Evolutionary conservation across 1,140 invertebrate genomes (phyloP).

Genomic region (Muscidifurax raptorellus): DNA sequence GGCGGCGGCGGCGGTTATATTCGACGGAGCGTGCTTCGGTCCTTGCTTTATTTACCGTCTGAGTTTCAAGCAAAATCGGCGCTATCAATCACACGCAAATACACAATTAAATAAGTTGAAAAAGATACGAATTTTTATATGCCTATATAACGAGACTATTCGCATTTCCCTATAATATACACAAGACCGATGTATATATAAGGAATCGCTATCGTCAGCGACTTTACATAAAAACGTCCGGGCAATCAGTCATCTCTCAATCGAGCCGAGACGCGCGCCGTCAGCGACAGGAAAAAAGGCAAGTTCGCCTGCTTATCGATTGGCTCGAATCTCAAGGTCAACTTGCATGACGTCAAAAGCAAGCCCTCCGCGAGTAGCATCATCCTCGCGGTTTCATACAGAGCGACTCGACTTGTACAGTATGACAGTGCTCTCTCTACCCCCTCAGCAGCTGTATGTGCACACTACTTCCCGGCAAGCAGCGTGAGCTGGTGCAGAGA

Average conservation of each 20-base stretch:
- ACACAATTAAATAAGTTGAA: neutral
- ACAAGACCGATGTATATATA: neutral
- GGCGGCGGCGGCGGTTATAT: neutral
- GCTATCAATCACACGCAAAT: neutral
- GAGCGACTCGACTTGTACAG: too few relatives aligned
- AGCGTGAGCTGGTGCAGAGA: too few relatives aligned
- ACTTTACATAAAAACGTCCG: neutral
- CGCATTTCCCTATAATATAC: too few relatives aligned
- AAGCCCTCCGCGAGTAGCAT: too few relatives aligned
- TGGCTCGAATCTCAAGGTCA: conserved; percentile 41
- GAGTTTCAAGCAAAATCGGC: neutral
- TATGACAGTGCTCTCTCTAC: too few relatives aligned
- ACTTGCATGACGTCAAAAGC: conserved; percentile 36
- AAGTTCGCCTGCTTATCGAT: conserved; percentile 40
- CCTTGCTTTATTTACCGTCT: neutral
- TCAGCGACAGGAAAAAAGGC: conserved; percentile 19
- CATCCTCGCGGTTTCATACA: too few relatives aligned
- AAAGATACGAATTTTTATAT: neutral
- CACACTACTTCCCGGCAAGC: too few relatives aligned
- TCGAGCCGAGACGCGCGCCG: too few relatives aligned
- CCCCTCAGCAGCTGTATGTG: too few relatives aligned
- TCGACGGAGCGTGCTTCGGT: neutral
- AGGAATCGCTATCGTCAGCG: conserved; percentile 30
- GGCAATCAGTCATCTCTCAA: conserved; percentile 22
- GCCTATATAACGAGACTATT: neutral